These are phyloP conservation scores for Neodiprion virginianus DNA, from an alignment of 1,140 invertebrate species.

Conservation along the genomic window DNA sequence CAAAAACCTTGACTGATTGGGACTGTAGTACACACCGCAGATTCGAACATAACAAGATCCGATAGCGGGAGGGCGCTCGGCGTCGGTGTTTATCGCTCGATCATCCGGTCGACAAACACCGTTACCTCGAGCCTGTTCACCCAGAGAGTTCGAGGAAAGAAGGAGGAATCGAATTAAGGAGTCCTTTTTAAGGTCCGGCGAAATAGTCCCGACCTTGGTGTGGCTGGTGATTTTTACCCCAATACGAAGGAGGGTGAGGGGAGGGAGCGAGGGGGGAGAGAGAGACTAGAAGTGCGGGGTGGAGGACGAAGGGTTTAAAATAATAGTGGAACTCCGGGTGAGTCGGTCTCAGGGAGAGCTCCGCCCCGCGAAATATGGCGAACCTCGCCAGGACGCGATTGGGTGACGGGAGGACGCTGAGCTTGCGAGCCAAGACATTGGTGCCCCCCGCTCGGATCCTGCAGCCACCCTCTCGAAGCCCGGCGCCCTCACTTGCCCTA, in stretches of 20 bases:
- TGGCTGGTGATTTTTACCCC: neutral
- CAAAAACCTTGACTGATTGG: too few relatives aligned
- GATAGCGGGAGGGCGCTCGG: neutral
- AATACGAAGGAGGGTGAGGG: neutral
- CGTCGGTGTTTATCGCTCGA: slow-evolving; percentile 4
- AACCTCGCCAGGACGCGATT: slow-evolving; percentile 59
- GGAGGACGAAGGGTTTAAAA: slow-evolving; percentile 47
- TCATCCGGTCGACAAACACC: neutral
- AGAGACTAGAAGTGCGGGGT: slow-evolving; percentile 20
- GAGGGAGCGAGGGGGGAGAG: too few relatives aligned
- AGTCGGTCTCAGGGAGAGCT: slow-evolving; percentile 51
- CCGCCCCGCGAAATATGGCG: slow-evolving; percentile 61
- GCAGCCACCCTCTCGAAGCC: slow-evolving; percentile 41
- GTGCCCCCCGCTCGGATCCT: slow-evolving; percentile 45
- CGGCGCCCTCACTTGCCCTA: slow-evolving; percentile 16
- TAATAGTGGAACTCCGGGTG: slow-evolving; percentile 51
- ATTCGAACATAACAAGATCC: neutral
- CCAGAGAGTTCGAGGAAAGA: too few relatives aligned
- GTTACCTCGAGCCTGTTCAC: neutral
- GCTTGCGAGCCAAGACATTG: slow-evolving; percentile 60
- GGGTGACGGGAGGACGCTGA: slow-evolving; percentile 59
- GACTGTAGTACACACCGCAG: too few relatives aligned
- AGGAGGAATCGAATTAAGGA: neutral
- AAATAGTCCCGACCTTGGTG: neutral
- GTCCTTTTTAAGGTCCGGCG: neutral